Evolutionary conservation across 2,797 vertebrate species (phyloP).

Genomic region (Danio kyathit): DNA sequence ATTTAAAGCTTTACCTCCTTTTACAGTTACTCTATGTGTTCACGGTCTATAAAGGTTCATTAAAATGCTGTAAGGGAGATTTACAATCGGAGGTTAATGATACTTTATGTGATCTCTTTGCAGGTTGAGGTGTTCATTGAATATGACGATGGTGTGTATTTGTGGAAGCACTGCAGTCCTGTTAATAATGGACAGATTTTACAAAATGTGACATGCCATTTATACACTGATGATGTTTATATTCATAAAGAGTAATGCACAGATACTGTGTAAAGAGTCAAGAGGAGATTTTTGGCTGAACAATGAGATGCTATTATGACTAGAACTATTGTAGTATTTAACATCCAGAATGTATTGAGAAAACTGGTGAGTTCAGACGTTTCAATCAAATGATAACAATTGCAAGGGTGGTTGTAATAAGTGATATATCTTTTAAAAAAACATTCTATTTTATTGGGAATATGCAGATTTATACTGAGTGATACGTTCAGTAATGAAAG

Average conservation of each 20-base stretch:
- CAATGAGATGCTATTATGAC: not conserved
- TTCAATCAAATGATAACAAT: not conserved
- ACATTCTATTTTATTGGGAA: not conserved
- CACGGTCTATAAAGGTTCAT: not conserved
- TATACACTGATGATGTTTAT: not conserved
- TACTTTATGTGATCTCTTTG: conserved; percentile 15
- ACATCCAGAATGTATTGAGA: not conserved
- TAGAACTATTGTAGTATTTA: conserved; percentile 7
- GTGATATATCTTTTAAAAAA: not conserved
- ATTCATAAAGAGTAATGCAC: not conserved
- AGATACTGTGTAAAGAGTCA: not conserved
- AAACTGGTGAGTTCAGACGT: not conserved
- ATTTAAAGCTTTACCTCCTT: conserved; percentile 12
- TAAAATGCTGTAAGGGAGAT: conserved; percentile 6
- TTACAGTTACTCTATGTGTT: not conserved
- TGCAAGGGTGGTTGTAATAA: not conserved
- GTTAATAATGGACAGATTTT: conserved; percentile 3
- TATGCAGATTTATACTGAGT: not conserved
- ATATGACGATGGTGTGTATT: conserved; percentile 23
- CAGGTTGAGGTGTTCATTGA: conserved; percentile 26
- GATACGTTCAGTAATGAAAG: not conserved
- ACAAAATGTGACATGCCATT: not conserved
- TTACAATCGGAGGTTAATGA: conserved; percentile 33
- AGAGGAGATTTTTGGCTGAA: conserved; percentile 1
- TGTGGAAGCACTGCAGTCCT: not conserved